phyloP scores from a whole-genome alignment of 2,113 vertebrate species.

The Mesoclemmys tuberculata region DNA sequence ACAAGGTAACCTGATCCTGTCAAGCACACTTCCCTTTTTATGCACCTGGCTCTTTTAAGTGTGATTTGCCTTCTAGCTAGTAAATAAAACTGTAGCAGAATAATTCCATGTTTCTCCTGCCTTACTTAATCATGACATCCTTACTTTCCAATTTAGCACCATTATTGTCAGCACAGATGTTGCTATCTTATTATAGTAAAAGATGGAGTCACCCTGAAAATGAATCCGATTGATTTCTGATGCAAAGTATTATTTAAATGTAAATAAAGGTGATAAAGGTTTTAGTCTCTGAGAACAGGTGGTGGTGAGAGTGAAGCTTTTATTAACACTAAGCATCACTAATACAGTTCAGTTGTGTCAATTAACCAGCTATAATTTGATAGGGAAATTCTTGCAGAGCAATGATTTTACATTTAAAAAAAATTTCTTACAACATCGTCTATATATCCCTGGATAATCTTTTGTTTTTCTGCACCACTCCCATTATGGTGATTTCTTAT shows the following conservation, averaged over 20 bases:
- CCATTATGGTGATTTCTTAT: neutral
- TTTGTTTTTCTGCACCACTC: neutral
- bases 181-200: neutral
- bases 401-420: neutral
- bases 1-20: neutral
- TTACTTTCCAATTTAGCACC: neutral
- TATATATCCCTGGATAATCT: neutral
- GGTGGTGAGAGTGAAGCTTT: neutral
- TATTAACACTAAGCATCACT: neutral
- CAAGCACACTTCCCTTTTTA: neutral
- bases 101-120: neutral
- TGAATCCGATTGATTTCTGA: neutral
- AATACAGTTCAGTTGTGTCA: neutral
- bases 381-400: neutral
- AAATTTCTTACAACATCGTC: neutral
- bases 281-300: neutral
- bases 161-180: neutral
- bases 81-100: fast-evolving
- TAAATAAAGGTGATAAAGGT: neutral
- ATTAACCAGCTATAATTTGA: conserved; percentile 16
- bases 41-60: neutral
- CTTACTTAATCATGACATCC: neutral
- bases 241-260: neutral
- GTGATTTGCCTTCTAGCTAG: neutral
- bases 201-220: neutral